Evolutionary conservation across 2,888 invertebrate genomes (phyloP).

Genomic region (Nomada ferruginata): DNA sequence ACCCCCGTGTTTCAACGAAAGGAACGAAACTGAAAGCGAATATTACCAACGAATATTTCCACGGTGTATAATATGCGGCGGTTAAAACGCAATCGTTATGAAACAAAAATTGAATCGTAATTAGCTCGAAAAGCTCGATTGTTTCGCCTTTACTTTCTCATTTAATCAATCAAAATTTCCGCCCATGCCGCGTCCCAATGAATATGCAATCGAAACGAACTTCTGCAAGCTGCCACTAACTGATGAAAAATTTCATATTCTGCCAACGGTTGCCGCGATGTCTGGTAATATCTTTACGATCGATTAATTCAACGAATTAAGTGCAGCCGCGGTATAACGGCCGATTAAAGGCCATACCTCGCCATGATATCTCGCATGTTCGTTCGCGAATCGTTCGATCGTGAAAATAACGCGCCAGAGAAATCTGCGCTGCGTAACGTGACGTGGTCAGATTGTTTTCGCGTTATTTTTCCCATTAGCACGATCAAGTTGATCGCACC

Average conservation of each 20-base stretch:
- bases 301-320: slow-evolving; percentile 41
- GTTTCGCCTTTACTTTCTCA: no score
- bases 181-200: slow-evolving; percentile 4
- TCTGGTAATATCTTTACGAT: slow-evolving; percentile 10
- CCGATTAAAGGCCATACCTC: slow-evolving; percentile 29
- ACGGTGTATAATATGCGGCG: no score
- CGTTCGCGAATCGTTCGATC: slow-evolving; percentile 6
- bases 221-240: not conserved
- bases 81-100: no score
- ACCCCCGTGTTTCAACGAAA: slow-evolving; percentile 3
- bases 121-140: not conserved
- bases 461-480: slow-evolving; percentile 24
- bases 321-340: not conserved
- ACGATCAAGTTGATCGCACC: slow-evolving; percentile 3
- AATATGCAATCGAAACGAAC: slow-evolving; percentile 23
- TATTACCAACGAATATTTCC: no score
- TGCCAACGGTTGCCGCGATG: not conserved
- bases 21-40: not conserved
- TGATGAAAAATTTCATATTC: slow-evolving; percentile 26
- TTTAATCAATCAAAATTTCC: slow-evolving; percentile 7
- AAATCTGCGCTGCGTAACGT: not conserved
- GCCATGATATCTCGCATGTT: not conserved
- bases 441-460: not conserved
- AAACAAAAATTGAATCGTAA: no score
- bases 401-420: not conserved